Base-by-base conservation (phyloP, 2,888 invertebrate species). In the Drosophila rubida region DNA sequence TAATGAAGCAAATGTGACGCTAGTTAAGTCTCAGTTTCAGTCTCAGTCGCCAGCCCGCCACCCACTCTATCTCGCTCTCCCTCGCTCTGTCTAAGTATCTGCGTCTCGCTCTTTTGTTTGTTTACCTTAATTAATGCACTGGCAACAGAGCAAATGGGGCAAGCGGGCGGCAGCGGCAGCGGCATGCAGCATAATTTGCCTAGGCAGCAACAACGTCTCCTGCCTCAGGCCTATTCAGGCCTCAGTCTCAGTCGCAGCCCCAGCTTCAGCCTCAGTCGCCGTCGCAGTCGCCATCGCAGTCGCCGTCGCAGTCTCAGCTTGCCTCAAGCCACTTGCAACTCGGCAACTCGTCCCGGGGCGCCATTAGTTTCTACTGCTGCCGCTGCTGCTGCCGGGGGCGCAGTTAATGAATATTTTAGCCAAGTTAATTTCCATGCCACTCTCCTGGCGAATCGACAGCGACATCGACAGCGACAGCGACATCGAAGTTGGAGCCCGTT, bases 91-190 rank as follows among this genome's bases (percentile, higher is more conserved):
- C n/a, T 19, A 1, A n/a, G 11, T 53, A 9, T 30, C 9, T 42
- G 13, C n/a, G 11, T 54, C 22, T 41, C 41, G 11, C 13, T 45
- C 73, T 62, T 67, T 86, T 83, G 80, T 82, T 82, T 80, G 78
- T 84, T 84, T 84, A 88, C 89, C 87, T 87, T 84, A 84, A 84
- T 84, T 84, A 84, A 84, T 84, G 84, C 84, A 82, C 60, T 74
- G 69, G 59, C 53, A 68, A 57, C 44, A 46, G 27, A 25, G 37
- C 27, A 37, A 44, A 41, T 7, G 44, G 25, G 49, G 37, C 57
- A 14, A 27, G 11, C 49, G 32, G 14, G 30, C 30, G n/a, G 4
- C 16, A 13, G 8, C 48, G 35, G 14, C 27, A 46, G 37, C 57
- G n/a, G 30, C 70, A 35, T 37, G 22, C 16, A 27, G n/a, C 49